Evolutionary conservation across 1,140 invertebrate genomes (phyloP).

Genomic region (Hetaerina americana): DNA sequence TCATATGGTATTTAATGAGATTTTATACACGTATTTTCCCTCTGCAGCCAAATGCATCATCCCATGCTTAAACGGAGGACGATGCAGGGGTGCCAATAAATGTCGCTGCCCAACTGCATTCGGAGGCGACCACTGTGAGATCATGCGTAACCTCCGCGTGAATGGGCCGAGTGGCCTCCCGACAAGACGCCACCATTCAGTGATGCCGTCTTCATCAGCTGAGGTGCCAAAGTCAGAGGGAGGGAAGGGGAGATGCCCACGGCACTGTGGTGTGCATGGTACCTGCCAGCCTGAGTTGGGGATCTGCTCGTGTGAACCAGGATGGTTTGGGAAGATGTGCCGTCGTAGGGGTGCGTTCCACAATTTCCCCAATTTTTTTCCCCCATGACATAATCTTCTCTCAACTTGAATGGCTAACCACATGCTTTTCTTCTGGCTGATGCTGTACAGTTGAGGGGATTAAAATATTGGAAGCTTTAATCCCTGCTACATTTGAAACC

Average conservation of each 20-base stretch:
- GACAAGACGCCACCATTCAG: not conserved
- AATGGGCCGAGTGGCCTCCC: not conserved
- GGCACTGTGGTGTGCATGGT: constrained; percentile 36
- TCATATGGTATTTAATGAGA: not conserved
- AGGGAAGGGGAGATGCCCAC: not conserved
- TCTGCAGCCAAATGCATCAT: constrained; percentile 72
- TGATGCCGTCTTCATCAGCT: not conserved
- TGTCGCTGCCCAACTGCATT: constrained; percentile 67
- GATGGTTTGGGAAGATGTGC: constrained; percentile 58
- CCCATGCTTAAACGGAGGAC: constrained; percentile 72
- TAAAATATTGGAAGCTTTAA: too few relatives aligned
- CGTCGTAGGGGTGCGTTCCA: constrained; percentile 33
- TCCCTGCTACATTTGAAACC: too few relatives aligned
- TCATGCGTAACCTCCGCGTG: constrained; percentile 21
- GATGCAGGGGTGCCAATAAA: constrained; percentile 71
- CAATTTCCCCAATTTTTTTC: not conserved
- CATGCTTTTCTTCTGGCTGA: too few relatives aligned
- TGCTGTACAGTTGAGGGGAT: too few relatives aligned
- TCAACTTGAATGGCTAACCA: too few relatives aligned
- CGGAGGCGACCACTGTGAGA: constrained; percentile 73
- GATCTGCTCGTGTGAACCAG: constrained; percentile 53
- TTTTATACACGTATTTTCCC: too few relatives aligned
- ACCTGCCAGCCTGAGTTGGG: constrained; percentile 48
- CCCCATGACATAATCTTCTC: not conserved
- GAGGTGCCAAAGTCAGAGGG: not conserved